Conservation (phyloP, 2,113 vertebrate species). For the Gorsachius goisagi region DNA sequence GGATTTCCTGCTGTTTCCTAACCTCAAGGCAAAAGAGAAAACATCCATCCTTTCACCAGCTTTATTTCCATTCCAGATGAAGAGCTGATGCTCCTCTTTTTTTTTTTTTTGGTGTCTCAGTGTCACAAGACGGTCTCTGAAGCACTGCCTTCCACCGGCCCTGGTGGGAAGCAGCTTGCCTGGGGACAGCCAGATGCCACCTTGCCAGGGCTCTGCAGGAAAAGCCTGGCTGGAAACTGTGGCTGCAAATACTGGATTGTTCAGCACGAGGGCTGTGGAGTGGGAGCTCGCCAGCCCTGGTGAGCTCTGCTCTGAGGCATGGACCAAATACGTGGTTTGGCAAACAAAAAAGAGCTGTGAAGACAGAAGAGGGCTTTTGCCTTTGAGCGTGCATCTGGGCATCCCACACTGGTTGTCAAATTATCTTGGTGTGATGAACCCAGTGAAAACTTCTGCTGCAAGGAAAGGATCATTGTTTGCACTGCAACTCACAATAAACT, state of each 20-base stretch:
- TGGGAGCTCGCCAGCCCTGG: background rate
- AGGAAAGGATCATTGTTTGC: background rate
- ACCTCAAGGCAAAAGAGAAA: constrained; percentile 63
- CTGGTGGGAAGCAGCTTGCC: background rate
- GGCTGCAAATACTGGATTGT: background rate
- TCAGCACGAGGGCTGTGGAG: background rate
- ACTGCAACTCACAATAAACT: background rate
- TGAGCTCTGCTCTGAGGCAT: background rate
- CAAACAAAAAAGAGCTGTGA: background rate
- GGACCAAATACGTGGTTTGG: background rate
- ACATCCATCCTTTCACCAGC: constrained; percentile 57
- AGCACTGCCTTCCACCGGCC: rapidly evolving
- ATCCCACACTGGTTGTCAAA: background rate
- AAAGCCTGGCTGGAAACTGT: background rate
- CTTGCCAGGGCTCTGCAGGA: background rate
- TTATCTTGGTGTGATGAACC: background rate
- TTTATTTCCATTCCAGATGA: constrained; percentile 54
- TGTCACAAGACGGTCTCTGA: background rate
- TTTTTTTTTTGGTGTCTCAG: background rate
- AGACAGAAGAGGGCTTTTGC: background rate
- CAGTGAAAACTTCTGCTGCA: background rate
- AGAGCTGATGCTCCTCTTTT: background rate
- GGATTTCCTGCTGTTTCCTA: constrained; percentile 54
- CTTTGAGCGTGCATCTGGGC: background rate
- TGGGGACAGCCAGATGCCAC: background rate